Base-by-base conservation (phyloP, 2,888 invertebrate genomes). In the Hydropsyche betteni region DNA sequence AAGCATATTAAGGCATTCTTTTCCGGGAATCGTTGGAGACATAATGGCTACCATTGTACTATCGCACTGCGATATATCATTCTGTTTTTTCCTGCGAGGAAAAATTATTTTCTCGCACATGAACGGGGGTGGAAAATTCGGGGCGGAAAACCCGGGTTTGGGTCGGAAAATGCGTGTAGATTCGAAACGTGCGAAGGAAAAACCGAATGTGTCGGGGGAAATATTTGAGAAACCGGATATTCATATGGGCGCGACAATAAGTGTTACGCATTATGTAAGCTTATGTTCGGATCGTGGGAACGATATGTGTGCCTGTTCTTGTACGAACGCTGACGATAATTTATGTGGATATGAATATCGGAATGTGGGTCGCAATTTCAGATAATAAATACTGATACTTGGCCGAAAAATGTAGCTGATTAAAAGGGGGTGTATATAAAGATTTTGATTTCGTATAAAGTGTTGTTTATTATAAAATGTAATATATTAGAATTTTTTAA, bases 41-140 rank as follows among this genome's bases (percentile, higher is more conserved):
- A 71, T 70, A 74, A 70, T 74, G 74, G 61, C 50, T 61, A n/a
- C 71, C 72, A 76, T 76, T 76, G 76, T 76, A 74, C 74, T 76
- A 76, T 76, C 74, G 76, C 68, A 55, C 70, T 16, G 52, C 74
- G 55, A 76, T 76, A 76, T 76, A 76, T 76, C 76, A 76, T 76
- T 55, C 76, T 68, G 76, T 76, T 76, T 76, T 76, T 76, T 76
- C 76, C 76, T 76, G 76, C 44, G 61, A 71, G 74, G 68, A 74
- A 74, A 76, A 76, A 74, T 76, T 70, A 76, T 76, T 76, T 76
- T 74, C 76, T 68, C 69, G 16, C 69, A 51, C 55, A 51, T 61
- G 64, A 24, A n/a, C 24, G 12, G 24, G 14, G 55, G 24, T 55
- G 55, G 24, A 55, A 55, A 55, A 55, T n/a, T 16, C 24, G 10